Evolutionary conservation across 2,888 invertebrate species (phyloP).

Genomic region (Antheraea assamensis): DNA sequence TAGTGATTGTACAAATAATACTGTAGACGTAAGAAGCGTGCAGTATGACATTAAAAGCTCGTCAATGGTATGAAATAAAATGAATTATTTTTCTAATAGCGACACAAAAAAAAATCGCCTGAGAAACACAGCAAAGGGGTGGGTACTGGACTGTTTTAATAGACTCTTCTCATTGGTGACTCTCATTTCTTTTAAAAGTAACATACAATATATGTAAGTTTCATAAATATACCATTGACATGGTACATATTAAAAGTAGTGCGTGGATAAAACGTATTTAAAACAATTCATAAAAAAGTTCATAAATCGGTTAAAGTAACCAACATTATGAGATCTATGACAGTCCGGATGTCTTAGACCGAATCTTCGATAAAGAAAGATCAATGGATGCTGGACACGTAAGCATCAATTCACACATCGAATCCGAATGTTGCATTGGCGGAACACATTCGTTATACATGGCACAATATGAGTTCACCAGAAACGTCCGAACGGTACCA

Average conservation of each 20-base stretch:
- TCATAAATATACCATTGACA: background rate
- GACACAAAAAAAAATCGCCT: too few species aligned
- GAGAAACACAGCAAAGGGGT: too few species aligned
- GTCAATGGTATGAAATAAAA: too few species aligned
- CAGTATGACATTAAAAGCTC: too few species aligned
- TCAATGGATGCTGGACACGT: background rate
- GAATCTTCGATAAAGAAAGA: background rate
- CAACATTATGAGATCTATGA: conserved; percentile 18
- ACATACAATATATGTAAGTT: background rate
- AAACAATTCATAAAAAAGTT: conserved; percentile 50
- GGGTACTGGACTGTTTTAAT: too few species aligned
- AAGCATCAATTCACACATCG: conserved; percentile 49
- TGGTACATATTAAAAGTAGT: conserved; percentile 29
- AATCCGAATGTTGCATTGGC: conserved; percentile 62
- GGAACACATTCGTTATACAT: conserved; percentile 63
- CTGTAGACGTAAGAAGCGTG: too few species aligned
- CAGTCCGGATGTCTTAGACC: background rate
- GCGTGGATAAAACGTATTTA: conserved; percentile 40
- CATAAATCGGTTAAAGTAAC: conserved; percentile 46
- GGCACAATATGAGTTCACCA: conserved; percentile 47
- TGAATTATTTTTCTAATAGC: too few species aligned
- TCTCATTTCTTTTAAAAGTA: background rate
- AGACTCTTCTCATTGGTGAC: background rate
- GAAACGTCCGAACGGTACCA: conserved; percentile 64
- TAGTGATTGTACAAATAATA: too few species aligned